These are phyloP conservation scores for Hydropsyche betteni DNA, from an alignment of 2,888 invertebrate genomes.

Conservation along the genomic window DNA sequence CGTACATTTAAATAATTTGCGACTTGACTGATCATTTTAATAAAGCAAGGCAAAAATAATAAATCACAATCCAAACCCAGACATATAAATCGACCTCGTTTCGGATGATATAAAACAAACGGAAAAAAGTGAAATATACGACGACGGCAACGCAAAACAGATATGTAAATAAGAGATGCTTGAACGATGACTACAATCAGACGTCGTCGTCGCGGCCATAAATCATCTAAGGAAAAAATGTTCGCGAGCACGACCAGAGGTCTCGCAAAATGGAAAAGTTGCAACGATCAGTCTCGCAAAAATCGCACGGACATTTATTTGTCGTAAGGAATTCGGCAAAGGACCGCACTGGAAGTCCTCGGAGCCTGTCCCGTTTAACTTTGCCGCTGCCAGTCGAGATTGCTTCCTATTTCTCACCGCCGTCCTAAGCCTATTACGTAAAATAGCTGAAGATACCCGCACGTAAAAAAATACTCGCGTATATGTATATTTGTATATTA, in stretches of 20 bases:
- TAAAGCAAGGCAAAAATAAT: too few relatives aligned
- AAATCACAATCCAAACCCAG: too few relatives aligned
- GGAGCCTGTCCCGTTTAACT: conserved; percentile 20
- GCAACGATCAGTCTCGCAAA: conserved; percentile 5
- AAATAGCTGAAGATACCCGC: conserved; percentile 29
- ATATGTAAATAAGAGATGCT: too few relatives aligned
- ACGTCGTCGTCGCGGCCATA: too few relatives aligned
- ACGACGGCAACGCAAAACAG: too few relatives aligned
- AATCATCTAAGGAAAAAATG: too few relatives aligned
- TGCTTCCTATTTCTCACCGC: conserved; percentile 31
- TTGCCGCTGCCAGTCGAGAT: conserved; percentile 30
- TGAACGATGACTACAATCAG: too few relatives aligned
- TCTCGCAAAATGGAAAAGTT: not conserved
- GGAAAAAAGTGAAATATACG: too few relatives aligned
- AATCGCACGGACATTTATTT: conserved; percentile 22
- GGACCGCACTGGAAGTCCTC: not conserved
- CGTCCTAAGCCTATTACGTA: conserved; percentile 38
- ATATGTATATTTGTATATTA: not conserved
- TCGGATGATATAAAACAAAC: too few relatives aligned
- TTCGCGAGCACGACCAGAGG: not conserved
- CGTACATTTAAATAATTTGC: too few relatives aligned
- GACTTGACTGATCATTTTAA: too few relatives aligned
- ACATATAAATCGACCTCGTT: too few relatives aligned
- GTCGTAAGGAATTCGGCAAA: conserved; percentile 2
- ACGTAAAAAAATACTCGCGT: not conserved